Conservation (phyloP, 2,888 invertebrate species). For the Cantharis flavilabris region DNA sequence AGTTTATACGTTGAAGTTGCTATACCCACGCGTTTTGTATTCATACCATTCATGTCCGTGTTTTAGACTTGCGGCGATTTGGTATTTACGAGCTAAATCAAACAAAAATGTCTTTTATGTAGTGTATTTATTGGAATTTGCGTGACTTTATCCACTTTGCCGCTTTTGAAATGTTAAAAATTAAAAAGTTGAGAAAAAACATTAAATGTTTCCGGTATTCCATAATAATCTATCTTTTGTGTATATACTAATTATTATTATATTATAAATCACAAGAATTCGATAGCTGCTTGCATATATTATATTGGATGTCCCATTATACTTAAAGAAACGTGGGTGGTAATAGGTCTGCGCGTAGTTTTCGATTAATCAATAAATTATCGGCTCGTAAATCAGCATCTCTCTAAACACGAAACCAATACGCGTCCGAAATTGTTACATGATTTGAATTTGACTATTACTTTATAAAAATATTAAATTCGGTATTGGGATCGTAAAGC, state of each 20-base stretch:
- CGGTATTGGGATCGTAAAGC: too few species aligned
- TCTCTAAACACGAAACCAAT: neutral
- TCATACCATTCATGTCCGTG: slow-evolving; percentile 36
- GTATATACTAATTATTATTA: neutral
- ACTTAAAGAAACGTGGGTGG: neutral
- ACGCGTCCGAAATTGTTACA: neutral
- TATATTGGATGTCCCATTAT: neutral
- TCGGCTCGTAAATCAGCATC: neutral
- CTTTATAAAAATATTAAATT: too few species aligned
- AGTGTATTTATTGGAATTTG: slow-evolving; percentile 25
- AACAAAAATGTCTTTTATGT: slow-evolving; percentile 16
- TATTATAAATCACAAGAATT: neutral
- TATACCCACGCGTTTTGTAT: slow-evolving; percentile 43
- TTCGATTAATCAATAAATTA: neutral
- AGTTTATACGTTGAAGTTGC: slow-evolving; percentile 45
- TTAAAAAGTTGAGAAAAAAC: neutral
- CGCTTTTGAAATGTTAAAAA: neutral
- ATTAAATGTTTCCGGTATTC: neutral
- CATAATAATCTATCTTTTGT: neutral
- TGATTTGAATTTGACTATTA: too few species aligned
- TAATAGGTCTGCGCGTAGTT: neutral
- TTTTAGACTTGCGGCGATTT: slow-evolving; percentile 21
- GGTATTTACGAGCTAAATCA: slow-evolving; percentile 36
- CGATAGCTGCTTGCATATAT: neutral
- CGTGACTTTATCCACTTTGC: slow-evolving; percentile 20